phyloP scores from a whole-genome alignment of 2,888 invertebrate species.

The Lepidonotus clava region DNA sequence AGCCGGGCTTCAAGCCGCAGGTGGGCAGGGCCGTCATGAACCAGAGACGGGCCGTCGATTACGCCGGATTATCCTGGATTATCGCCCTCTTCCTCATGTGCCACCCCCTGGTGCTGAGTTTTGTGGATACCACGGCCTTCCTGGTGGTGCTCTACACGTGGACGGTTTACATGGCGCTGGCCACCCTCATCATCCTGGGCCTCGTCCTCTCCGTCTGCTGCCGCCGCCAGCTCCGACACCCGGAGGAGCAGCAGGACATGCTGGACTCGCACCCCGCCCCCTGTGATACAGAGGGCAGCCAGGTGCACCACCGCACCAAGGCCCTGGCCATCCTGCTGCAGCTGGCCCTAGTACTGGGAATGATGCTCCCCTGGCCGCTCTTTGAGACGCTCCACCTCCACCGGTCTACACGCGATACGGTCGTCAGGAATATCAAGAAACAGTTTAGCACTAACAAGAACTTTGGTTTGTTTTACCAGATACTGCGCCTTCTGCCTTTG shows the following conservation, averaged over 20 bases:
- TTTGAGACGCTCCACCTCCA: conserved; percentile 28
- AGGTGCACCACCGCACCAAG: conserved; percentile 12
- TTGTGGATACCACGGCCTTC: conserved; percentile 39
- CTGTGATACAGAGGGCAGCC: neutral
- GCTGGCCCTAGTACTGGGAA: neutral
- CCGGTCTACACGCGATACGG: neutral
- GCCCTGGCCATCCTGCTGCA: neutral
- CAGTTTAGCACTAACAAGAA: neutral
- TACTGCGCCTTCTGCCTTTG: neutral
- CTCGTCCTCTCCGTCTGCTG: conserved; percentile 21
- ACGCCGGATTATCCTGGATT: conserved; percentile 47
- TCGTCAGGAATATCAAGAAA: neutral
- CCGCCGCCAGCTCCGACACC: neutral
- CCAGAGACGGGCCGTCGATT: conserved; percentile 23
- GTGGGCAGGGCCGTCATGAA: conserved; percentile 10
- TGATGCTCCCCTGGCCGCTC: conserved; percentile 44
- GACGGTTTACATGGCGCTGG: conserved; percentile 5
- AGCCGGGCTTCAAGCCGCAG: conserved; percentile 18
- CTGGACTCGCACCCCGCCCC: neutral
- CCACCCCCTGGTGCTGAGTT: conserved; percentile 51
- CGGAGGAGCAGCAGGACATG: conserved; percentile 36
- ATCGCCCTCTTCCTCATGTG: conserved; percentile 52
- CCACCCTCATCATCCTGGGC: neutral
- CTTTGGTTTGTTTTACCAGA: neutral
- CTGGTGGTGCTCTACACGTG: conserved; percentile 53